Base-by-base conservation (phyloP, 2,113 vertebrate species). In the Mustela nigripes region DNA sequence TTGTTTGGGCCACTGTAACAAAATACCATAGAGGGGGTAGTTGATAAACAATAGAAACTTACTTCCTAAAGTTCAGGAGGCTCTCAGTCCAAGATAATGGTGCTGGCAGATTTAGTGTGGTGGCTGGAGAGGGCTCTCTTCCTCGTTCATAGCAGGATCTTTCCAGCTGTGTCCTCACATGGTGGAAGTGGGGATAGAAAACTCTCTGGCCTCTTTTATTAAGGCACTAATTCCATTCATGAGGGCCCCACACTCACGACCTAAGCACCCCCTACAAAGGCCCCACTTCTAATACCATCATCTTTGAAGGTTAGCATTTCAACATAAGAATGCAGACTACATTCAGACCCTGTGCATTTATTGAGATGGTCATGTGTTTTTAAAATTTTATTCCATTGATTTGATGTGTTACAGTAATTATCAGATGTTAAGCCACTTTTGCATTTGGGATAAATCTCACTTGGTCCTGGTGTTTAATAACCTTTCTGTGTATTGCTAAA, bases 331-430 rank as follows among this genome's bases (percentile, higher is more conserved):
- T 42, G 58, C 42, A 15, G 50, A 53, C 50, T 15, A 53, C 63
- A 45, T 69, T 82, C 63, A 84, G 80, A 62, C 22, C 39, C 10
- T 21, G 16, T 83, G 14, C 36, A 50, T 82, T 33, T 82, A 71
- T 67, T 86, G 67, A 82, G 56, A 85, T 90, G 58, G 74, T 94
- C 26, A 5, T 76, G 53, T 90, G 53, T 74, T 81, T 91, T 86
- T 21, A 18, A 21, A 62, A 60, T 82, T 78, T 94, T 87, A 74
- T 91, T 39, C 36, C 88, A 1, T 83, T 31, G 22, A 71, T 39
- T 83, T n/a, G 36, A n/a, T 69, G 16, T 18, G 33, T 69, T n/a
- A 69, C 79, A 33, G 31, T 67, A 67, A 71, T 60, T 36, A 58
- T 89, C 85, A 76, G 33, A 60, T 89, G 22, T 93, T 85, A 94